A percentile compares a stretch with the other conserved stretches of the same genome.
These are phyloP conservation scores for Paracentrotus lividus DNA, from an alignment of 53 echinoderm and acorn worm genomes.

Conservation along the genomic window DNA sequence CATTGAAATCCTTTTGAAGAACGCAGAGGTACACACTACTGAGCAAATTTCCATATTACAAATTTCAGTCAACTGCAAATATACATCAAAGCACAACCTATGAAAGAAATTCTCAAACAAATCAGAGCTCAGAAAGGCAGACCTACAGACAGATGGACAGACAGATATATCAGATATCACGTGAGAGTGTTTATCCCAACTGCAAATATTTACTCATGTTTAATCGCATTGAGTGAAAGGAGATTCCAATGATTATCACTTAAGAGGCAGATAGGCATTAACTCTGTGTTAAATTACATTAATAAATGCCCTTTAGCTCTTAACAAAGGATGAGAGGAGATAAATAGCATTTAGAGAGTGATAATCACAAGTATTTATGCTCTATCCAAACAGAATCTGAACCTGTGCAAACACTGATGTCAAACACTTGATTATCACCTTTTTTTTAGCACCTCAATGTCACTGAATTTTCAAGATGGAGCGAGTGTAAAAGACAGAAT, in stretches of 20 bases:
- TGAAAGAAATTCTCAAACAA: background rate
- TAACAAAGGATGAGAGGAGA: background rate
- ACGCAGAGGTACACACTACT: no score
- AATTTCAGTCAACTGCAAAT: no score
- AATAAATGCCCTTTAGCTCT: no score
- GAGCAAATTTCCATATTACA: no score
- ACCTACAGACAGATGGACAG: background rate
- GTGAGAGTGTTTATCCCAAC: constrained; percentile 11
- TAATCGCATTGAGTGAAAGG: constrained; percentile 36
- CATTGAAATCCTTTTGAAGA: no score
- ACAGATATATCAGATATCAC: constrained; percentile 13
- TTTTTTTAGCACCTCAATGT: background rate
- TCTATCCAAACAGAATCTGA: background rate
- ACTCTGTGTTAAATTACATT: no score
- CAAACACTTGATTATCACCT: background rate
- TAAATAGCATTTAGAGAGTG: background rate
- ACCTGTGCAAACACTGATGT: background rate
- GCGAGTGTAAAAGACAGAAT: background rate
- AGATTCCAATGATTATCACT: background rate
- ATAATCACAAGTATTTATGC: background rate
- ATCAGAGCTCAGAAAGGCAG: background rate
- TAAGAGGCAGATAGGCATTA: no score
- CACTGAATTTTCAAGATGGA: background rate
- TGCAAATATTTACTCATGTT: constrained; percentile 38
- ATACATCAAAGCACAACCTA: no score